phyloP scores from a whole-genome alignment of 2,113 vertebrate genomes.

The Vulpes ferrilata region DNA sequence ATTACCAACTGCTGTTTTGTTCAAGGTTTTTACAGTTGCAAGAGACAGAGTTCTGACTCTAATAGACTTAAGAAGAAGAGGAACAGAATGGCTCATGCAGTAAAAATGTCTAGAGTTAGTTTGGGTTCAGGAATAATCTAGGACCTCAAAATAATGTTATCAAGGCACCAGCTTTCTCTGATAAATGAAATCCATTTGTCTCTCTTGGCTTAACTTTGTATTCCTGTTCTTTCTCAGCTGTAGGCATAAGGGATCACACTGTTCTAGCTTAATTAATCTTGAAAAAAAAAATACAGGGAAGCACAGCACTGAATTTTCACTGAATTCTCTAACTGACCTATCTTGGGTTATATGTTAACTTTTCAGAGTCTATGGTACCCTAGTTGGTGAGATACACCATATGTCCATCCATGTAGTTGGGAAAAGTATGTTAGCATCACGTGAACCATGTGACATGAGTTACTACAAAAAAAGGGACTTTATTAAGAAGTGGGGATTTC shows the following conservation, averaged over 20 bases:
- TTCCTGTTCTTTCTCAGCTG: not conserved
- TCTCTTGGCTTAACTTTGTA: not conserved
- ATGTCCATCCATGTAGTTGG: not conserved
- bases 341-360: not conserved
- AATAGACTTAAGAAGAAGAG: not conserved
- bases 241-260: not conserved
- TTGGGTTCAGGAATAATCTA: not conserved
- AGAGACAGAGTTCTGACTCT: not conserved
- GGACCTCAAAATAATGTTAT: not conserved
- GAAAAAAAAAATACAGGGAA: not conserved
- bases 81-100: not conserved
- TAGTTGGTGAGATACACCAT: not conserved
- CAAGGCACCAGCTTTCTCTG: not conserved
- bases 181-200: not conserved
- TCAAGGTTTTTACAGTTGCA: not conserved
- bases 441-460: not conserved
- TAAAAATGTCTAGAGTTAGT: not conserved
- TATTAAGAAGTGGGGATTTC: not conserved
- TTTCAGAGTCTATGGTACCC: not conserved
- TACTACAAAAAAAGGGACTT: not conserved
- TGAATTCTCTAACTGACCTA: not conserved
- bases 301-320: not conserved
- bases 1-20: not conserved
- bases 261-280: slow-evolving; percentile 18
- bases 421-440: not conserved